Conservation (phyloP, 2,888 invertebrate genomes). For the Leucoptera coffeella region DNA sequence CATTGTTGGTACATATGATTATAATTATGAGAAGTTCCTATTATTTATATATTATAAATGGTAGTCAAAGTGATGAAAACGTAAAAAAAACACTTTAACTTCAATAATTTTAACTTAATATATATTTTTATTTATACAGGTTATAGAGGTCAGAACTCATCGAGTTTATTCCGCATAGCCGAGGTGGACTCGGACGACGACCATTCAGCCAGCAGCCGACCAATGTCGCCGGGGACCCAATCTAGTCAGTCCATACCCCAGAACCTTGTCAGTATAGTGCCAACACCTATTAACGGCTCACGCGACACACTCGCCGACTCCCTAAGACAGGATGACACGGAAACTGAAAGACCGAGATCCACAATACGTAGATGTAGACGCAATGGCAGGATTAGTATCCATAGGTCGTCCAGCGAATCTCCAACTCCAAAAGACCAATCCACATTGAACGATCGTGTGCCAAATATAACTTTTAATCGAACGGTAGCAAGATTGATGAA, state of each 20-base stretch:
- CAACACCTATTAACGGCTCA: constrained; percentile 55
- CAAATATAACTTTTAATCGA: constrained; percentile 17
- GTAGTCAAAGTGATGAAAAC: too few species aligned
- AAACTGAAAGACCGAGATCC: constrained; percentile 15
- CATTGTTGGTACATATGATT: too few species aligned
- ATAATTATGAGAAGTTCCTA: too few species aligned
- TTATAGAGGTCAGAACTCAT: constrained; percentile 35
- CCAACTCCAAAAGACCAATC: constrained; percentile 22
- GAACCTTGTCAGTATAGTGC: constrained; percentile 50
- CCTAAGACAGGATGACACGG: constrained; percentile 19
- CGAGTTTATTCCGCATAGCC: constrained; percentile 41
- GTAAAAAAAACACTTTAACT: too few species aligned
- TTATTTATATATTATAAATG: too few species aligned
- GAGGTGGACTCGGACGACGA: constrained; percentile 62
- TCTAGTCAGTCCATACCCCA: constrained; percentile 17
- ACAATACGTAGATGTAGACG: constrained; percentile 18
- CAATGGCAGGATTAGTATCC: constrained; percentile 17
- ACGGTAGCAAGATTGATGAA: constrained; percentile 39
- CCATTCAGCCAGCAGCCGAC: constrained; percentile 31
- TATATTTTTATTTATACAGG: constrained; percentile 14
- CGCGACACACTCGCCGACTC: constrained; percentile 35
- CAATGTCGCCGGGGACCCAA: constrained; percentile 26
- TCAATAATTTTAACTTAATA: too few species aligned
- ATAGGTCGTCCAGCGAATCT: constrained; percentile 27
- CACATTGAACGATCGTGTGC: constrained; percentile 8